A percentile compares a stretch with the other conserved stretches of the same genome.
phyloP scores from a whole-genome alignment of 1,140 invertebrate species.

The Monochamus saltuarius region DNA sequence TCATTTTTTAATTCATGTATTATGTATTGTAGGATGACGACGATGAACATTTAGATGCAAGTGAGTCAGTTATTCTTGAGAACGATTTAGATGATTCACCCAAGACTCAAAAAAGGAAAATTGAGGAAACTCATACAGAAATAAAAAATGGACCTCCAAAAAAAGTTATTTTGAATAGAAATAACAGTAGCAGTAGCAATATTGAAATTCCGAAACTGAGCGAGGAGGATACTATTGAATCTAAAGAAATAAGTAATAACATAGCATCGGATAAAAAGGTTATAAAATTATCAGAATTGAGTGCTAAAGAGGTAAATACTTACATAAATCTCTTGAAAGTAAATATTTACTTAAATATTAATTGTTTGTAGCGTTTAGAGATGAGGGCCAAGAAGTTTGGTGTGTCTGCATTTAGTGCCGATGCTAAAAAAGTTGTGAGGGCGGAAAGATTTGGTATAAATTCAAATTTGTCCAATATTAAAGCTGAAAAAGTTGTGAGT shows the following conservation, averaged over 20 bases:
- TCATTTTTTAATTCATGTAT: slow-evolving; percentile 8
- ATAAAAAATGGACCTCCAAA: slow-evolving; percentile 49
- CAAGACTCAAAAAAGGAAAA: slow-evolving; percentile 38
- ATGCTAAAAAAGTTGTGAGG: slow-evolving; percentile 66
- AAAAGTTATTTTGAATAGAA: slow-evolving; percentile 69
- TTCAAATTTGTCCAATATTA: slow-evolving; percentile 38
- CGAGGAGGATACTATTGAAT: slow-evolving; percentile 45
- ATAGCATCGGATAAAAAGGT: slow-evolving; percentile 51
- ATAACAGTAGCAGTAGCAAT: slow-evolving; percentile 27
- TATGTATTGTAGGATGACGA: slow-evolving; percentile 44
- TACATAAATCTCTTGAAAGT: background rate
- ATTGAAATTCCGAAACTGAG: slow-evolving; percentile 34
- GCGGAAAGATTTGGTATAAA: slow-evolving; percentile 64
- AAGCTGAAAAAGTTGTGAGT: slow-evolving; percentile 23
- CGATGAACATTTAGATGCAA: slow-evolving; percentile 46
- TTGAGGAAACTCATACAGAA: slow-evolving; percentile 34
- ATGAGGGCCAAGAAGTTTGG: slow-evolving; percentile 80
- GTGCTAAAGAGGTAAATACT: slow-evolving; percentile 61
- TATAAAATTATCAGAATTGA: slow-evolving; percentile 63
- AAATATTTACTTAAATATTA: slow-evolving; percentile 25
- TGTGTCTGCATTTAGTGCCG: slow-evolving; percentile 57
- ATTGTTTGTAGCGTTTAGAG: slow-evolving; percentile 60
- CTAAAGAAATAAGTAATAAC: slow-evolving; percentile 30
- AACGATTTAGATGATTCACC: slow-evolving; percentile 50
- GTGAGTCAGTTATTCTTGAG: slow-evolving; percentile 44